These are phyloP conservation scores for Megaptera novaeangliae DNA, from an alignment of 2,113 vertebrate species.

Conservation along the genomic window DNA sequence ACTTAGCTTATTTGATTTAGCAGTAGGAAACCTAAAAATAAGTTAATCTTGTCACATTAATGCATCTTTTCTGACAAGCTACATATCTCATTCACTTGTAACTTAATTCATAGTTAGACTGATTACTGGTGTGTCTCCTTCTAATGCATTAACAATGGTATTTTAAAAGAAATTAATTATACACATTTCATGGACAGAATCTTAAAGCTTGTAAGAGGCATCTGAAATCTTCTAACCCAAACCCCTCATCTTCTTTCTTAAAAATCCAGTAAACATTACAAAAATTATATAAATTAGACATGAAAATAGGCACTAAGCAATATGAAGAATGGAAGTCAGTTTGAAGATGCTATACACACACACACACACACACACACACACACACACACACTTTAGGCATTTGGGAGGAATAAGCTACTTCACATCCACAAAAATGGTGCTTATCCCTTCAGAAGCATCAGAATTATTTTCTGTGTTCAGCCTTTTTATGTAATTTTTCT, in stretches of 20 bases:
- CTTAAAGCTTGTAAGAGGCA: background rate
- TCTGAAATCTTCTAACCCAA: background rate
- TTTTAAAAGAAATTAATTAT: constrained; percentile 1
- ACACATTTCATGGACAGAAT: background rate
- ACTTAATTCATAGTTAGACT: background rate
- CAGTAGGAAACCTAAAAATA: constrained; percentile 29
- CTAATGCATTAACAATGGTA: background rate
- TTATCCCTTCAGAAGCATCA: background rate
- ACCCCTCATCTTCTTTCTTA: background rate
- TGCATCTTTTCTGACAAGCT: background rate
- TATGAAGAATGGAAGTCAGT: background rate
- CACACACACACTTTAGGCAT: background rate
- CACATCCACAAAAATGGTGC: background rate
- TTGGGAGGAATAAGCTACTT: background rate
- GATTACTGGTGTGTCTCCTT: background rate
- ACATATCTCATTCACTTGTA: background rate
- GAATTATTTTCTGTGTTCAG: background rate
- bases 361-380: too few relatives aligned
- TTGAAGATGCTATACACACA: background rate
- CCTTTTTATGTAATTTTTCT: background rate
- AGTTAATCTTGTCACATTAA: background rate
- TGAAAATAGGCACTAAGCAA: background rate
- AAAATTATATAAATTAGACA: background rate
- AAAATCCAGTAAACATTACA: constrained; percentile 28
- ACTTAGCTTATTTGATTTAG: constrained; percentile 11